Percentiles rank a stretch among this genome's conserved stretches.
phyloP scores from a whole-genome alignment of 2,888 invertebrate species.

The Gasteruption jaculator region DNA sequence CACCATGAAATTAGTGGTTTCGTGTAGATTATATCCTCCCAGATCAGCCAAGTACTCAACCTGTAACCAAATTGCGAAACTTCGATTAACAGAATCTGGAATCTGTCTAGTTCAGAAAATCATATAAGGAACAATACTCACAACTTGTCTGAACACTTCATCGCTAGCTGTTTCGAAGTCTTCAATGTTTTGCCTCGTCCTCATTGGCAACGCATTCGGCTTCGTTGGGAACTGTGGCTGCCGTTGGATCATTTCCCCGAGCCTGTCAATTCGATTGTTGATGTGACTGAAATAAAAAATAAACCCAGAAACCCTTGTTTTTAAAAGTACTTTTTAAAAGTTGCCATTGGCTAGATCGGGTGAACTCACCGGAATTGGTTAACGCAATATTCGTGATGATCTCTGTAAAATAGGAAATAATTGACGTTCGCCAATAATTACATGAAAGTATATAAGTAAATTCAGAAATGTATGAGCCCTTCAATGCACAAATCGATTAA shows the following conservation, averaged over 20 bases:
- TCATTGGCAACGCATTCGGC: constrained; percentile 7
- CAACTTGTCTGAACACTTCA: constrained; percentile 4
- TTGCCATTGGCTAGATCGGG: background rate
- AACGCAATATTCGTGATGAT: constrained; percentile 4
- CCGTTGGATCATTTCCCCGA: background rate
- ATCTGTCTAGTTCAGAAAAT: constrained; percentile 1
- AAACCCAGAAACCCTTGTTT: background rate
- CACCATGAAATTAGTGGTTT: constrained; percentile 2
- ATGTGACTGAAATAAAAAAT: constrained; percentile 1
- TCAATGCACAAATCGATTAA: too few relatives aligned
- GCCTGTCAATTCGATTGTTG: constrained; percentile 2
- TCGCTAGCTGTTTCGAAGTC: constrained; percentile 2
- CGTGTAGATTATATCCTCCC: constrained; percentile 4
- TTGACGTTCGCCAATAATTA: too few relatives aligned
- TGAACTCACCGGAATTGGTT: constrained; percentile 7
- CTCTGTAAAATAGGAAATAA: constrained; percentile 7
- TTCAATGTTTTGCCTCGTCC: constrained; percentile 1
- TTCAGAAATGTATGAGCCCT: too few relatives aligned
- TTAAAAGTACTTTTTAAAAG: background rate
- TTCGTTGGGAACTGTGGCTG: constrained; percentile 3
- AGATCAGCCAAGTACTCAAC: constrained; percentile 3
- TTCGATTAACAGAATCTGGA: background rate
- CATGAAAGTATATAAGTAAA: too few relatives aligned
- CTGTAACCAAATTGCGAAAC: constrained; percentile 1
- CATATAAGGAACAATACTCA: constrained; percentile 1